Base-by-base conservation (phyloP, 1,140 invertebrate species). In the Mercenaria mercenaria region DNA sequence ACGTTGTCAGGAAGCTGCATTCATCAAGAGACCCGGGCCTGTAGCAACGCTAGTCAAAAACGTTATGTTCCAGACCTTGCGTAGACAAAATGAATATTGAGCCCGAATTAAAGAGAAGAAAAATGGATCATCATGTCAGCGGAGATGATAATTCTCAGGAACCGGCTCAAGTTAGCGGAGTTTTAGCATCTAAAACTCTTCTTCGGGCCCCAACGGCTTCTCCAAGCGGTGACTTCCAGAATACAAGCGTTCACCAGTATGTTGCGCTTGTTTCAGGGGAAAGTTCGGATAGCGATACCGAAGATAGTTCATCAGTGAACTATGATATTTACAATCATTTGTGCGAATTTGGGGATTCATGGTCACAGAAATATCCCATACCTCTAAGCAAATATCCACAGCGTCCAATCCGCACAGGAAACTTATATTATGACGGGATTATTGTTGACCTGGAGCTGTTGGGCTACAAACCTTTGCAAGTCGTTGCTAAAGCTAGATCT, bases 391-490 rank as follows among this genome's bases (percentile, higher is more conserved):
- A 89, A 29, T 90, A 82, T 59, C 91, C 91, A 41, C 90, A 88
- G 72, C 91, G 91, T 34, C 79, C 88, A 13, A 92, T 93, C 67
- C 86, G 88, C 43, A 93, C 93, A 56, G 93, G 93, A 64, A 93
- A 94, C 74, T 79, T 88, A 26, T 87, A 82, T 41, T 93, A 93
- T 76, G 93, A 94, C 74, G 89, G 72, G 32, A 92, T 94, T 41
- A 77, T 94, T 18, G 90, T 89, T 6, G 92, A 93, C 20, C 84
- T 94, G 26, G 90, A 90, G n/a, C 34, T 76, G 20, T 83, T 93
- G 26, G 93, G 93, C 1, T 94, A 92, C 88, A 92, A 91, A 52
- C 92, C 93, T 26, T 79, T 94, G 32, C 91, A 92, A 69, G 81
- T 93, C 29, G 74, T 93, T 11, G 89, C 84, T 26, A 91, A 91